Percentiles rank a stretch among this genome's conserved stretches.
These are phyloP conservation scores for Henricia sp. DNA, from an alignment of 53 echinoderm and acorn worm species.

Conservation along the genomic window DNA sequence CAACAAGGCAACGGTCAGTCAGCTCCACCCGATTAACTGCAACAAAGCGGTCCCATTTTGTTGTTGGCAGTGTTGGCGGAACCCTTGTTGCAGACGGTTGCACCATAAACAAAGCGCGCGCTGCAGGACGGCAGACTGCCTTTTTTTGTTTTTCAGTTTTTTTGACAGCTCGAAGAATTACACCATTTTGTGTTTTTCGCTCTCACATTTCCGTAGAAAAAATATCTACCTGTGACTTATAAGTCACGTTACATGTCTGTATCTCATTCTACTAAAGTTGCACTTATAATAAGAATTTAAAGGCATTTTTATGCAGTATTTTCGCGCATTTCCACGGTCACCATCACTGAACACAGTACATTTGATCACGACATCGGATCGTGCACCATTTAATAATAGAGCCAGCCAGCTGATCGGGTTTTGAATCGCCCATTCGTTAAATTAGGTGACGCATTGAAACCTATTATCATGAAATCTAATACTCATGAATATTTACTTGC, in stretches of 20 bases:
- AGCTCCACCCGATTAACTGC: too few relatives aligned
- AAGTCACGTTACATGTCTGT: not conserved
- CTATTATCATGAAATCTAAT: too few relatives aligned
- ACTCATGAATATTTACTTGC: too few relatives aligned
- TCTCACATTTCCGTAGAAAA: not conserved
- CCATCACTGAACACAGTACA: too few relatives aligned
- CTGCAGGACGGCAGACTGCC: too few relatives aligned
- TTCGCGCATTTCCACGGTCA: too few relatives aligned
- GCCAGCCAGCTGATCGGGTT: conserved; percentile 38
- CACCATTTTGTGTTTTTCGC: conserved; percentile 4
- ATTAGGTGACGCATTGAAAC: not conserved
- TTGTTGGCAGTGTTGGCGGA: not conserved
- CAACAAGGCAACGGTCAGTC: not conserved
- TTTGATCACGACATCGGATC: not conserved
- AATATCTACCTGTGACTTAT: not conserved
- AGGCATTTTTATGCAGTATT: too few relatives aligned
- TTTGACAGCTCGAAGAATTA: not conserved
- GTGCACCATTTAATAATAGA: conserved; percentile 26
- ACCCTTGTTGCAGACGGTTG: not conserved
- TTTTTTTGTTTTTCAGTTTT: too few relatives aligned
- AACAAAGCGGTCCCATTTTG: conserved; percentile 18
- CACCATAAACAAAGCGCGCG: conserved; percentile 47
- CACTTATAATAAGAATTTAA: too few relatives aligned
- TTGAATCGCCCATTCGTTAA: conserved; percentile 15
- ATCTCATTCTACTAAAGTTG: too few relatives aligned